Conservation (phyloP, 2,797 vertebrate species). For the Balearica regulorum region DNA sequence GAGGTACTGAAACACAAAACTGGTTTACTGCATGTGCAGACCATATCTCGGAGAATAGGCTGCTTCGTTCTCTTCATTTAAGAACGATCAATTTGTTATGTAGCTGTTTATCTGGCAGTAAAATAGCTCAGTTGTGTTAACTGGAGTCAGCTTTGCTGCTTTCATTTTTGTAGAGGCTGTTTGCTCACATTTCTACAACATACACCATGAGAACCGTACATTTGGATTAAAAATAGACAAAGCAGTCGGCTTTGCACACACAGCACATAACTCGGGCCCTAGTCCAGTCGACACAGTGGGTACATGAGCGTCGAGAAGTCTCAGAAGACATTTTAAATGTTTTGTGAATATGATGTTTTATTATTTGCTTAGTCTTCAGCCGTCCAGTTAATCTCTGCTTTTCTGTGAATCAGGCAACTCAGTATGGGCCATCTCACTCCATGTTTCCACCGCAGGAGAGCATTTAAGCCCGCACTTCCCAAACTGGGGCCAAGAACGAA, state of each 20-base stretch:
- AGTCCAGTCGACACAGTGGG: not conserved
- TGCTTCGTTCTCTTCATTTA: not conserved
- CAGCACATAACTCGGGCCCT: not conserved
- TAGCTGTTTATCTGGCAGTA: not conserved
- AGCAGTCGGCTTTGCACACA: not conserved
- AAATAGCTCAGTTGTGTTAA: not conserved
- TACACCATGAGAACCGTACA: not conserved
- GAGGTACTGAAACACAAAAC: slow-evolving; percentile 21
- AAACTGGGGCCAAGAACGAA: not conserved
- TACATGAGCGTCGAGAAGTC: not conserved
- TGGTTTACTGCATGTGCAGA: not conserved
- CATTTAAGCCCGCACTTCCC: not conserved
- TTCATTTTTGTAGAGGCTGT: not conserved
- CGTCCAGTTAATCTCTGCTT: not conserved
- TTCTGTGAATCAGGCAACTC: not conserved
- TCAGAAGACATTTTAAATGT: not conserved
- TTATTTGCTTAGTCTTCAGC: not conserved
- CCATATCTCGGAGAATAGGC: not conserved
- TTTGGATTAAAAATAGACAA: not conserved
- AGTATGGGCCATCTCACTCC: not conserved
- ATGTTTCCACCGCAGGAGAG: not conserved
- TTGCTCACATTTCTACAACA: not conserved
- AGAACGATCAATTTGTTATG: not conserved
- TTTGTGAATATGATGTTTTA: not conserved
- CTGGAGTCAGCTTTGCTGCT: slow-evolving; percentile 3